These are phyloP conservation scores for Heterodera schachtii DNA, from an alignment of 1,140 invertebrate species.

Conservation along the genomic window DNA sequence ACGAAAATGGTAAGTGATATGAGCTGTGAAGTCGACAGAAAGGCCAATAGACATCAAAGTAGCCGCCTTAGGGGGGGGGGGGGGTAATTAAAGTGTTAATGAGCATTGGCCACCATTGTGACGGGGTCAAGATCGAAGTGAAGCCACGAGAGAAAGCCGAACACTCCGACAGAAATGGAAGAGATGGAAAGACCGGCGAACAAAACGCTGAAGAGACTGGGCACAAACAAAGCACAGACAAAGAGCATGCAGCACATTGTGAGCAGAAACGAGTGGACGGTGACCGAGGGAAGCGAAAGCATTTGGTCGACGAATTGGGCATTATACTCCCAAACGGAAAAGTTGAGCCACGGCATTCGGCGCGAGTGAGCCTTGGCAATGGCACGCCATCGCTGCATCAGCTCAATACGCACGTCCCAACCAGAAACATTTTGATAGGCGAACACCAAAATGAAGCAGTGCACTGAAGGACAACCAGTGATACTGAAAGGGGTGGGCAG, in stretches of 20 bases:
- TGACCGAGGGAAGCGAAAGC: constrained; percentile 54
- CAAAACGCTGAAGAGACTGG: constrained; percentile 66
- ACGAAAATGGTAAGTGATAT: constrained; percentile 70
- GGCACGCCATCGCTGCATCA: constrained; percentile 59
- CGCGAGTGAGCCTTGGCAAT: constrained; percentile 47
- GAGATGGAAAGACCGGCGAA: constrained; percentile 66
- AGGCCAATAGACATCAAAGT: constrained; percentile 69
- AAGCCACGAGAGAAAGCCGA: constrained; percentile 67
- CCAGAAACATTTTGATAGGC: constrained; percentile 56
- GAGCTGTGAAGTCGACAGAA: constrained; percentile 68
- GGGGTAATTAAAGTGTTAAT: neutral
- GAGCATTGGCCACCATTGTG: constrained; percentile 66
- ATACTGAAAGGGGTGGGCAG: constrained; percentile 26
- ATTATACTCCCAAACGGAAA: constrained; percentile 62
- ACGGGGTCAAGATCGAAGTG: constrained; percentile 67
- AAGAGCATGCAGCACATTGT: constrained; percentile 67
- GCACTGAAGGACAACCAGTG: constrained; percentile 34
- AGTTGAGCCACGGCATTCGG: constrained; percentile 49
- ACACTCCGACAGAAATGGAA: constrained; percentile 65
- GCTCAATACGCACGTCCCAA: constrained; percentile 60
- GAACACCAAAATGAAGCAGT: constrained; percentile 54
- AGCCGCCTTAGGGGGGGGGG: constrained; percentile 64
- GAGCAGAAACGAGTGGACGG: constrained; percentile 54
- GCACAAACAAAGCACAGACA: constrained; percentile 67
- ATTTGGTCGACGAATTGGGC: constrained; percentile 65